These are phyloP conservation scores for Microctonus brassicae DNA, from an alignment of 2,888 invertebrate genomes.

Conservation along the genomic window DNA sequence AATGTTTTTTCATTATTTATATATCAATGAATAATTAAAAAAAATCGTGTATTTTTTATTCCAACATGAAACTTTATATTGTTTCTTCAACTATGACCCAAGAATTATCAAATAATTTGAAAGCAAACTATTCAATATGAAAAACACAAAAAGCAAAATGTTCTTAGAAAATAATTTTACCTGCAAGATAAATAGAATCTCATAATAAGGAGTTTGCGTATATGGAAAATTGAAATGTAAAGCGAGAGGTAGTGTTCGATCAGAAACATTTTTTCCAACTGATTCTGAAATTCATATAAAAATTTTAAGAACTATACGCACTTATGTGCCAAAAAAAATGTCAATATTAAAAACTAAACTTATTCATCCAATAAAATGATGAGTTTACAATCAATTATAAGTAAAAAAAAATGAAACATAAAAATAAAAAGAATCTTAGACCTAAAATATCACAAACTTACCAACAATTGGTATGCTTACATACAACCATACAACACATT, in stretches of 20 bases:
- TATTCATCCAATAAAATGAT: neutral
- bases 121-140: too few relatives aligned
- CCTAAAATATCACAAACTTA: conserved; percentile 9
- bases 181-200: neutral
- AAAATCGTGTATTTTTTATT: too few relatives aligned
- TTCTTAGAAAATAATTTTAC: neutral
- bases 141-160: neutral
- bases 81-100: too few relatives aligned
- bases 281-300: neutral
- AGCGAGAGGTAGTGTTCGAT: neutral
- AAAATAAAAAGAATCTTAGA: too few relatives aligned
- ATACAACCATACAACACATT: conserved; percentile 9
- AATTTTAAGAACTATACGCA: too few relatives aligned
- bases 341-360: neutral
- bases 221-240: neutral
- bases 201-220: neutral
- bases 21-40: too few relatives aligned
- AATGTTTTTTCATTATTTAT: too few relatives aligned
- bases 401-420: neutral
- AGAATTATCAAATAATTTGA: too few relatives aligned
- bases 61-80: too few relatives aligned
- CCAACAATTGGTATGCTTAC: conserved; percentile 15
- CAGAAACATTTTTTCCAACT: neutral
- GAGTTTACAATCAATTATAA: neutral
- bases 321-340: too few relatives aligned